phyloP scores from a whole-genome alignment of 92 coral and sea anemone genomes.

The Porites rus region DNA sequence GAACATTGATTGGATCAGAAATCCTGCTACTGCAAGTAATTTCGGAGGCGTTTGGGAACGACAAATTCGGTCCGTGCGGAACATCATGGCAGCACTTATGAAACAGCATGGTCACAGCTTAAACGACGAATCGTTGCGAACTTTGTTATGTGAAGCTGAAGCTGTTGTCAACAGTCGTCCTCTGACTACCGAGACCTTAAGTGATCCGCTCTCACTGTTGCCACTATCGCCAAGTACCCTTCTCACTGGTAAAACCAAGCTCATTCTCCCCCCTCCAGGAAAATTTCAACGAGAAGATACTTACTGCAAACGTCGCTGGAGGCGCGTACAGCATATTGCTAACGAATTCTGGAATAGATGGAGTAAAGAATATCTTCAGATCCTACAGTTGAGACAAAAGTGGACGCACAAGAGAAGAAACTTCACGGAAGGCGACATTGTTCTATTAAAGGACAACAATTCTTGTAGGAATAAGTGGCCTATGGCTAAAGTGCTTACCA shows the following conservation, averaged over 20 bases:
- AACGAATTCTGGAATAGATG: conserved; percentile 20
- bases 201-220: not conserved
- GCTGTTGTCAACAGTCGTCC: conserved; percentile 43
- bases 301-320: conserved; percentile 46
- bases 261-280: conserved; percentile 40
- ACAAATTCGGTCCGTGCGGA: not conserved
- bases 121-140: conserved; percentile 43
- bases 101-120: conserved; percentile 36
- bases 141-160: conserved; percentile 54
- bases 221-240: conserved; percentile 19
- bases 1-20: conserved; percentile 36
- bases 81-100: not conserved
- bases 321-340: conserved; percentile 28
- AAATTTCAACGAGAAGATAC: conserved; percentile 21
- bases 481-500: too few species aligned
- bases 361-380: conserved; percentile 22
- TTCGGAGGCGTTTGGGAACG: conserved; percentile 62
- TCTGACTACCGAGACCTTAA: conserved; percentile 36
- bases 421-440: too few species aligned
- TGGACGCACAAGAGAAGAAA: too few species aligned
- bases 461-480: too few species aligned
- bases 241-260: conserved; percentile 50
- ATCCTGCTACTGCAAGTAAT: conserved; percentile 25
- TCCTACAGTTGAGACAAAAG: not conserved
- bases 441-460: too few species aligned